phyloP scores from a whole-genome alignment of 2,113 vertebrate species.

The Pelusios castaneus region DNA sequence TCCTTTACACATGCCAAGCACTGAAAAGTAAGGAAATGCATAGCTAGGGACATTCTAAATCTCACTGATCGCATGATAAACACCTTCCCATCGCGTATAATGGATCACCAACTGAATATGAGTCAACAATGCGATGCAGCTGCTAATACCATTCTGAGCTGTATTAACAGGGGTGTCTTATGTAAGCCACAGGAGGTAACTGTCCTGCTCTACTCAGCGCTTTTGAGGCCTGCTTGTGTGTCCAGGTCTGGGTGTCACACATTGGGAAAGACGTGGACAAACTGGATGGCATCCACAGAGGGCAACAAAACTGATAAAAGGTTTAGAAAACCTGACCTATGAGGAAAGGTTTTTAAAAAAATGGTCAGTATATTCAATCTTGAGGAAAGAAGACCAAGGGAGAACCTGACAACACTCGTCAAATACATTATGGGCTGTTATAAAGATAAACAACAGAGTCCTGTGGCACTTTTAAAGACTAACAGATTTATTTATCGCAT shows the following conservation, averaged over 20 bases:
- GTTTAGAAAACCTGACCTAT: neutral
- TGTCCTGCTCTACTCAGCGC: neutral
- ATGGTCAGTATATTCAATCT: too few relatives aligned
- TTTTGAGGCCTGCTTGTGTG: neutral
- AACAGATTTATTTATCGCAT: too few relatives aligned
- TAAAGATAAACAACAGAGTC: too few relatives aligned
- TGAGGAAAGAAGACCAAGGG: neutral
- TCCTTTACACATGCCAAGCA: neutral
- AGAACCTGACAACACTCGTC: neutral
- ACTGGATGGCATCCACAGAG: neutral
- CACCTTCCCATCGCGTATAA: neutral
- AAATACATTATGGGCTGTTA: neutral
- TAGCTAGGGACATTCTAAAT: neutral
- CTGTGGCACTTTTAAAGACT: too few relatives aligned
- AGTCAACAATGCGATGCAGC: neutral
- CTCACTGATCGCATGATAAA: neutral
- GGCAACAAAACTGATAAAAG: neutral
- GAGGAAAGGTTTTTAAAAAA: too few relatives aligned
- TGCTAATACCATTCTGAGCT: neutral
- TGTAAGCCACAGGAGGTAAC: neutral
- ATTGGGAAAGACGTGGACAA: neutral
- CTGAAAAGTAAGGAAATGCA: neutral
- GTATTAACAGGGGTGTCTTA: neutral
- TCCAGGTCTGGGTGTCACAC: neutral
- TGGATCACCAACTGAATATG: neutral